phyloP scores from a whole-genome alignment of 1,140 invertebrate genomes.

The Aphelenchoides besseyi region DNA sequence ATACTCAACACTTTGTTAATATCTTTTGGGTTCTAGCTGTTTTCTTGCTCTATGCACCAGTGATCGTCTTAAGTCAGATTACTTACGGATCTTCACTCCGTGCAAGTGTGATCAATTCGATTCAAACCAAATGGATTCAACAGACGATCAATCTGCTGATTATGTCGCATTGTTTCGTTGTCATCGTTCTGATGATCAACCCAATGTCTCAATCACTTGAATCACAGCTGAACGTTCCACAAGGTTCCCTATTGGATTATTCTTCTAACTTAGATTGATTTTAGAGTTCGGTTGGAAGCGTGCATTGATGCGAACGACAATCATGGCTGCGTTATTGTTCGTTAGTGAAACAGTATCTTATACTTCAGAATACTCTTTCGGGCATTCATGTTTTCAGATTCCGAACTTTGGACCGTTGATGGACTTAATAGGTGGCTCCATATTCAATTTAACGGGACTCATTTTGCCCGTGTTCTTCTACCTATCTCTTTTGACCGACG shows the following conservation, averaged over 20 bases:
- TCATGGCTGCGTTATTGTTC: conserved; percentile 10
- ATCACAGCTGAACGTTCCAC: conserved; percentile 22
- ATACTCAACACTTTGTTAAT: neutral
- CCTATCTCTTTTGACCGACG: neutral
- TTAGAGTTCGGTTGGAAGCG: conserved; percentile 25
- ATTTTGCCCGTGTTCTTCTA: neutral
- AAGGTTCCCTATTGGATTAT: conserved; percentile 6
- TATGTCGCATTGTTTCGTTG: conserved; percentile 7
- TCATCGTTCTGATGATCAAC: conserved; percentile 25
- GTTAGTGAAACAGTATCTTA: conserved; percentile 5
- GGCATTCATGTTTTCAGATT: neutral
- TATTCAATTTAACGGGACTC: neutral
- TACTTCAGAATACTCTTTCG: no score
- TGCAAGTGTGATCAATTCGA: conserved; percentile 26
- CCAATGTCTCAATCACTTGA: conserved; percentile 21
- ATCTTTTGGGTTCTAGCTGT: conserved; percentile 5
- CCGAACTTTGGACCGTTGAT: conserved; percentile 18
- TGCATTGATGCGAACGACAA: conserved; percentile 4
- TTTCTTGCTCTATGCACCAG: conserved; percentile 19
- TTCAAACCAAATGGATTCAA: conserved; percentile 30
- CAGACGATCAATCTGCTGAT: conserved; percentile 30
- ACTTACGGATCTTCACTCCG: conserved; percentile 27
- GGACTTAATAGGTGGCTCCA: conserved; percentile 20
- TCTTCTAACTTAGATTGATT: neutral
- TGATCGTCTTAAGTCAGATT: conserved; percentile 10